A percentile compares a stretch with the other conserved stretches of the same genome.
phyloP scores from a whole-genome alignment of 2,888 invertebrate genomes.

The Drosophila macrothrix region DNA sequence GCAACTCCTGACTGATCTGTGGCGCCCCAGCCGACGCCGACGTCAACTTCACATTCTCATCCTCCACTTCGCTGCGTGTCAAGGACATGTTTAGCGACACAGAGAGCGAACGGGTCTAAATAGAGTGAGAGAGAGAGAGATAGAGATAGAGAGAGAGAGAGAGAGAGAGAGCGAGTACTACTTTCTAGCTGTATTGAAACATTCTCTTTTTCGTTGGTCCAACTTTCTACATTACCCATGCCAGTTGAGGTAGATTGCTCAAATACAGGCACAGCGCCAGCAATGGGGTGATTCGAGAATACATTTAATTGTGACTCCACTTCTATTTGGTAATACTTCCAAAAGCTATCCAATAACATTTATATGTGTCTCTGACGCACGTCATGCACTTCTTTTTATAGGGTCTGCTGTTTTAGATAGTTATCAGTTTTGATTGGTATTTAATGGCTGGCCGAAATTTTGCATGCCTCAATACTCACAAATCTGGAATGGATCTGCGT shows the following conservation, averaged over 20 bases:
- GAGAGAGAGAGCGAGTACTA: not conserved
- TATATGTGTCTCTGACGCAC: slow-evolving; percentile 9
- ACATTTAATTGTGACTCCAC: slow-evolving; percentile 39
- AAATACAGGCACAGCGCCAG: slow-evolving; percentile 45
- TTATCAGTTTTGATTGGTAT: slow-evolving; percentile 21
- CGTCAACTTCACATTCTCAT: slow-evolving; percentile 27
- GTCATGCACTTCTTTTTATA: slow-evolving; percentile 42
- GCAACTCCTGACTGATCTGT: slow-evolving; percentile 59
- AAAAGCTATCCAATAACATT: not conserved
- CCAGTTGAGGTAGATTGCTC: slow-evolving; percentile 30
- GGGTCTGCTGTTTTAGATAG: slow-evolving; percentile 3
- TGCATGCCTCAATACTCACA: slow-evolving; percentile 48
- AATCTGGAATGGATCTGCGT: slow-evolving; percentile 16
- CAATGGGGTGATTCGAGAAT: slow-evolving; percentile 16
- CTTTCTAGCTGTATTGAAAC: not conserved
- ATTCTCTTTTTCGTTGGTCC: not conserved
- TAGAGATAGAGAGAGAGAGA: not conserved
- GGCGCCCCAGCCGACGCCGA: not conserved
- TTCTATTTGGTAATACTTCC: not conserved
- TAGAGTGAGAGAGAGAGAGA: not conserved
- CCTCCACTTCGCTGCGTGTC: slow-evolving; percentile 58
- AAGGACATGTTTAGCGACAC: slow-evolving; percentile 75
- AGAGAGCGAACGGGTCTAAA: slow-evolving; percentile 65
- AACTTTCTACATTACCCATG: slow-evolving; percentile 56
- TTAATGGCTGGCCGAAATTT: slow-evolving; percentile 44